A percentile compares a stretch with the other conserved stretches of the same genome.
phyloP scores from a whole-genome alignment of 2,113 vertebrate species.

The Puffinus mauretanicus region DNA sequence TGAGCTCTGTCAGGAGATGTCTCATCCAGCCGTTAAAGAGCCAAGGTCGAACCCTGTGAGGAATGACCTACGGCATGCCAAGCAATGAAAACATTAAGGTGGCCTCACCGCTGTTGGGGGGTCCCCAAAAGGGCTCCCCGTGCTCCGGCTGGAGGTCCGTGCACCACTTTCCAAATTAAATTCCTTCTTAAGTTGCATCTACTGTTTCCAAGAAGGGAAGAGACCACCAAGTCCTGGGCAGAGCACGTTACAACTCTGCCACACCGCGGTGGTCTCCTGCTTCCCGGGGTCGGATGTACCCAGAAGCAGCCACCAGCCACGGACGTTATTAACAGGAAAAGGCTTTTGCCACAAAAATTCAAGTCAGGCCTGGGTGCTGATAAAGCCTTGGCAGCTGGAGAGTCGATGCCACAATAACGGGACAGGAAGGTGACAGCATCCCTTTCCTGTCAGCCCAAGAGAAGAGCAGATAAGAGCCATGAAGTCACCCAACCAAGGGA shows the following conservation, averaged over 20 bases:
- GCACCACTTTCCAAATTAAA: background rate
- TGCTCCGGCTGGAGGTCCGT: background rate
- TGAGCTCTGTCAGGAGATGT: background rate
- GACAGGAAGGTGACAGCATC: background rate
- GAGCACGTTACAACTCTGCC: background rate
- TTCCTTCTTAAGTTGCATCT: background rate
- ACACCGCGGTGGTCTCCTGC: accelerated
- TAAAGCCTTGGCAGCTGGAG: background rate
- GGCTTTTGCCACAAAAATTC: background rate
- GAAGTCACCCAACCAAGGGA: background rate
- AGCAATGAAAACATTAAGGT: background rate
- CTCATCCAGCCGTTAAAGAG: background rate
- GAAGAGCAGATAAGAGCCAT: background rate
- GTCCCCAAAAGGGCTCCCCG: background rate
- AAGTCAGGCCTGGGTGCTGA: background rate
- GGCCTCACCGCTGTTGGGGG: background rate
- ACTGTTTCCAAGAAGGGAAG: background rate
- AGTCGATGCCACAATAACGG: accelerated
- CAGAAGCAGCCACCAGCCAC: background rate
- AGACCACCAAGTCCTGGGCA: background rate
- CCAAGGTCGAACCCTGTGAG: accelerated
- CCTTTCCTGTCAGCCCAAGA: background rate
- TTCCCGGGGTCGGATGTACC: background rate
- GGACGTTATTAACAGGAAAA: background rate
- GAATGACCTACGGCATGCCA: background rate